phyloP scores from a whole-genome alignment of 2,113 vertebrate genomes.

The Equus przewalskii region DNA sequence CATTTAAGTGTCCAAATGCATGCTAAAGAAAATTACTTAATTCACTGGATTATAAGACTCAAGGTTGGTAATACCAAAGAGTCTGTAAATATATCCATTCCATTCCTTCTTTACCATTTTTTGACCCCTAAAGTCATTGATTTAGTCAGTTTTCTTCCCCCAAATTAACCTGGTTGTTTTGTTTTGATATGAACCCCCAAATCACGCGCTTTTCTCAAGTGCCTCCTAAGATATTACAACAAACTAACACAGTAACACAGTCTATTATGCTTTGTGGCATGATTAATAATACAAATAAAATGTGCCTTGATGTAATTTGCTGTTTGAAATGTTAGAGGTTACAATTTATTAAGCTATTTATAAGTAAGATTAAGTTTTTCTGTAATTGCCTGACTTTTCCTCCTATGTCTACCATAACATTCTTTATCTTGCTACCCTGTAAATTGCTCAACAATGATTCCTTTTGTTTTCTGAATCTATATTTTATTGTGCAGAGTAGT shows the following conservation, averaged over 20 bases:
- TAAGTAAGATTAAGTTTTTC: conserved; percentile 46
- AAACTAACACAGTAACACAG: not conserved
- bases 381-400: conserved; percentile 53
- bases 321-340: conserved; percentile 45
- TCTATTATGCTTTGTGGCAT: not conserved
- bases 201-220: not conserved
- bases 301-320: conserved; percentile 10
- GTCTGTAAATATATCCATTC: not conserved
- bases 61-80: not conserved
- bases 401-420: not conserved
- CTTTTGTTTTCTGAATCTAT: not conserved
- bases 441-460: not conserved
- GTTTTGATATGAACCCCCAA: not conserved
- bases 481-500: conserved; percentile 41
- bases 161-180: not conserved
- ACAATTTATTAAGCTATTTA: conserved; percentile 74
- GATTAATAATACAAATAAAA: conserved; percentile 57
- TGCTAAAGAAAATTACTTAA: not conserved
- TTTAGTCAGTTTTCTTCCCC: not conserved
- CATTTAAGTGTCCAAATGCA: not conserved
- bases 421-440: not conserved
- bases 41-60: not conserved
- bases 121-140: not conserved
- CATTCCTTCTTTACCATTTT: not conserved
- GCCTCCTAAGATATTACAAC: not conserved